Percentiles rank a stretch among this genome's conserved stretches.
phyloP scores from a whole-genome alignment of 2,797 vertebrate species.

The Valencia hispanica region DNA sequence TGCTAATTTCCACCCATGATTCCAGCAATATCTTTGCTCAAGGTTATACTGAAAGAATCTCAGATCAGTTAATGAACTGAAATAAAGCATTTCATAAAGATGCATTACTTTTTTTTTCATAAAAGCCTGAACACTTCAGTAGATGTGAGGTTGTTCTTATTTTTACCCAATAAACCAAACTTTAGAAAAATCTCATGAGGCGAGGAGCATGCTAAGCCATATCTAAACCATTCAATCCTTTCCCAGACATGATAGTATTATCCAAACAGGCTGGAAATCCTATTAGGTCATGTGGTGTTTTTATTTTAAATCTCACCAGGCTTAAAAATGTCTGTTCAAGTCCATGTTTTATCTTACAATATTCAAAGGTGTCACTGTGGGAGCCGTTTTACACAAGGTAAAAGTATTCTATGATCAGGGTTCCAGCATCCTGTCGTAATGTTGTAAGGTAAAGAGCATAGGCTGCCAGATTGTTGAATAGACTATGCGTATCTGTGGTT shows the following conservation, averaged over 20 bases:
- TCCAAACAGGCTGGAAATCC: constrained; percentile 50
- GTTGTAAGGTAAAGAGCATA: constrained; percentile 27
- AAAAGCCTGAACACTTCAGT: neutral
- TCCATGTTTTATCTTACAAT: constrained; percentile 27
- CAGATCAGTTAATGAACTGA: neutral
- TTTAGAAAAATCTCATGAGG: neutral
- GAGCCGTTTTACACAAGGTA: constrained; percentile 10
- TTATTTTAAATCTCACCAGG: constrained; percentile 28
- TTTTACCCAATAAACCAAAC: neutral
- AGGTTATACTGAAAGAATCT: neutral
- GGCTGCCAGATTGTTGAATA: constrained; percentile 44
- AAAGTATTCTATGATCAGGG: constrained; percentile 13
- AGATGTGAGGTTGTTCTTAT: neutral
- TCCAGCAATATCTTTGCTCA: neutral
- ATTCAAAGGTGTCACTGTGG: constrained; percentile 7
- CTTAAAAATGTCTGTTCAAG: constrained; percentile 42
- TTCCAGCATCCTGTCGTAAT: constrained; percentile 22
- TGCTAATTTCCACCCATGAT: neutral
- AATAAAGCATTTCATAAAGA: neutral
- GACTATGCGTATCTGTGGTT: too few relatives aligned
- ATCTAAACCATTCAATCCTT: constrained; percentile 35
- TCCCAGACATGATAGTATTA: constrained; percentile 41
- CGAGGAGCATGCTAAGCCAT: constrained; percentile 26
- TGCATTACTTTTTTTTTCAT: neutral
- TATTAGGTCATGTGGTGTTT: constrained; percentile 35